Percentiles rank a stretch among this genome's conserved stretches.
phyloP scores from a whole-genome alignment of 2,113 vertebrate species.

The Alethe diademata region DNA sequence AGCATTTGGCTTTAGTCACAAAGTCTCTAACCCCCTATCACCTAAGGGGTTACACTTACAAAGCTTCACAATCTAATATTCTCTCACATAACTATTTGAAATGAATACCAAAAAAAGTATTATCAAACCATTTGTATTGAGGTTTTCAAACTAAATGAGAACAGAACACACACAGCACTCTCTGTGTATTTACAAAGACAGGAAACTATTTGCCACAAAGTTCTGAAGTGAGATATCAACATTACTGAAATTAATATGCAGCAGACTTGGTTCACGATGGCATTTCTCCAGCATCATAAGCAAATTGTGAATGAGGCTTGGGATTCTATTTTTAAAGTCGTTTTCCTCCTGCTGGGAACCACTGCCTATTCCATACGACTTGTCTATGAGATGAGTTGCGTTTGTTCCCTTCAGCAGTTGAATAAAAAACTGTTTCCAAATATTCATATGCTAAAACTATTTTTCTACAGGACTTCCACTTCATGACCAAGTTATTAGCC shows the following conservation, averaged over 20 bases:
- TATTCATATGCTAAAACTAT: not conserved
- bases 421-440: not conserved
- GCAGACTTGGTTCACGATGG: not conserved
- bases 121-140: not conserved
- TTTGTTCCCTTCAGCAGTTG: not conserved
- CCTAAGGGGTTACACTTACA: not conserved
- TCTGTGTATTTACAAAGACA: not conserved
- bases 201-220: not conserved
- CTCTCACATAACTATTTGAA: not conserved
- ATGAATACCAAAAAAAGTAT: not conserved
- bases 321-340: constrained; percentile 14
- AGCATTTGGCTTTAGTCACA: not conserved
- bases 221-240: constrained; percentile 6
- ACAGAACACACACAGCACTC: not conserved
- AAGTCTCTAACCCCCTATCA: not conserved
- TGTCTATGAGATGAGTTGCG: not conserved
- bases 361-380: not conserved
- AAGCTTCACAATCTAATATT: not conserved
- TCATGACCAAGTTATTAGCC: not conserved
- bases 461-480: not conserved
- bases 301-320: not conserved
- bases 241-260: constrained; percentile 17
- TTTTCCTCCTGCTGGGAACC: not conserved
- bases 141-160: not conserved
- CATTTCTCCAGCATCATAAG: not conserved